Evolutionary conservation across 2,113 vertebrate genomes (phyloP), one percentile per base, ranked within the genome.

Genomic region (Hemiprocne comata): DNA sequence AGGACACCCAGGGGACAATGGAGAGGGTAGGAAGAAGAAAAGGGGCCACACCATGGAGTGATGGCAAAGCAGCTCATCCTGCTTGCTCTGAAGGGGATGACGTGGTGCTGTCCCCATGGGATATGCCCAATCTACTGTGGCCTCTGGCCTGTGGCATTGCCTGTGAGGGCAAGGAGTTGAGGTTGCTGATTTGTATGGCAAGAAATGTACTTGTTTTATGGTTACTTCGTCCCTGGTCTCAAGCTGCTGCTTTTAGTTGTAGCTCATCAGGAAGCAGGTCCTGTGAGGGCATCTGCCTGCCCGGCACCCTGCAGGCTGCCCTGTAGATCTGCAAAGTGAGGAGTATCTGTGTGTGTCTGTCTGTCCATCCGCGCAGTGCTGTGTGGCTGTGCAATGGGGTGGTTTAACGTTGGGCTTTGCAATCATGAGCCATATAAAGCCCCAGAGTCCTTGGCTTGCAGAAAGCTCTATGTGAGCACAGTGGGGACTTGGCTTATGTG

Each of bases 361-460:
- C 65, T 81, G 77, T 85, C 85, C 4, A 2, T 53, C 74, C 17
- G 0, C 38, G 44, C 65, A 28, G 48, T 9, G 24, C 50, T 69
- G 6, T 38, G 60, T 51, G 61, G 65, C 84, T 58, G 29, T 79
- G 64, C 36, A 26, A 2, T 16, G 33, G 2, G 3, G 23, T 78
- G 26, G 3, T 80, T 73, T n/a, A 76, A 26, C 38, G 13, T 14
- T 7, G 7, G 61, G 11, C 33, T 75, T 85, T 76, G 73, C 53
- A 58, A 0, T 8, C 29, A 23, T 0, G 2, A 69, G 29, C 14
- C 8, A 18, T 0, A 1, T 26, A 24, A 84, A 66, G 28, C 21
- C 42, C 24, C 3, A 4, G 38, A 71, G 40, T 4, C 11, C 5
- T 11, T 20, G 54, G 28, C 20, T 44, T 36, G 46, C 72, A 74